phyloP scores from a whole-genome alignment of 1,140 invertebrate species.

The Arctopsyche grandis region DNA sequence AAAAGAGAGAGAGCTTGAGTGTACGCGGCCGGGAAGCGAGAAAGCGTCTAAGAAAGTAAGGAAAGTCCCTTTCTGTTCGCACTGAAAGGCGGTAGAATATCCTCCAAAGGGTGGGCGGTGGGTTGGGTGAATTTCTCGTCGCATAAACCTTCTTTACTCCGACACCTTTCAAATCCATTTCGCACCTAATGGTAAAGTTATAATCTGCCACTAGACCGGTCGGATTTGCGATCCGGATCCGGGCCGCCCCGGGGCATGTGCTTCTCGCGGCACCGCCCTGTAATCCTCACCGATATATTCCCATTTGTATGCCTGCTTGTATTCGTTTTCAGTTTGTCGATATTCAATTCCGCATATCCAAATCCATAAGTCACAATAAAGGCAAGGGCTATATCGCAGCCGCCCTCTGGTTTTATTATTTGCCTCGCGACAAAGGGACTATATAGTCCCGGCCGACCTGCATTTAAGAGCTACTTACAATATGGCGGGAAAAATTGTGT shows the following conservation, averaged over 20 bases:
- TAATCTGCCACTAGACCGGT: constrained; percentile 44
- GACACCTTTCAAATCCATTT: constrained; percentile 55
- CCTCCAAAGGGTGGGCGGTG: not conserved
- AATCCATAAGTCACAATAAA: constrained; percentile 31
- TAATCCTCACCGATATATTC: not conserved
- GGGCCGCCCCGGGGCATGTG: not conserved
- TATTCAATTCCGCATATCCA: constrained; percentile 38
- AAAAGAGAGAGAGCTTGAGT: not conserved
- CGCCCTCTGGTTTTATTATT: not conserved
- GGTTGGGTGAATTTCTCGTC: constrained; percentile 21
- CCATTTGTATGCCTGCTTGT: not conserved
- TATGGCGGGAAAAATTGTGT: too few species aligned
- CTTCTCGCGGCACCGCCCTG: not conserved
- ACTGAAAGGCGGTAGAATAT: constrained; percentile 4
- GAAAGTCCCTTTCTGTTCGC: constrained; percentile 11
- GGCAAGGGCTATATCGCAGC: not conserved
- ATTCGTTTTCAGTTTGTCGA: constrained; percentile 3
- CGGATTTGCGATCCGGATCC: constrained; percentile 41
- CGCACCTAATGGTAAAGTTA: constrained; percentile 55
- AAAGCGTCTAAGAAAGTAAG: constrained; percentile 4
- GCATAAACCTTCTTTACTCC: constrained; percentile 44
- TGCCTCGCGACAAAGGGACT: not conserved
- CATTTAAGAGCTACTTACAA: too few species aligned
- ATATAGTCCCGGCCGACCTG: too few species aligned
- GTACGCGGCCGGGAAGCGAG: constrained; percentile 8